Evolutionary conservation across 1,140 invertebrate genomes (phyloP), one percentile per base, ranked within the genome.

Genomic region (Ceratina australensis): DNA sequence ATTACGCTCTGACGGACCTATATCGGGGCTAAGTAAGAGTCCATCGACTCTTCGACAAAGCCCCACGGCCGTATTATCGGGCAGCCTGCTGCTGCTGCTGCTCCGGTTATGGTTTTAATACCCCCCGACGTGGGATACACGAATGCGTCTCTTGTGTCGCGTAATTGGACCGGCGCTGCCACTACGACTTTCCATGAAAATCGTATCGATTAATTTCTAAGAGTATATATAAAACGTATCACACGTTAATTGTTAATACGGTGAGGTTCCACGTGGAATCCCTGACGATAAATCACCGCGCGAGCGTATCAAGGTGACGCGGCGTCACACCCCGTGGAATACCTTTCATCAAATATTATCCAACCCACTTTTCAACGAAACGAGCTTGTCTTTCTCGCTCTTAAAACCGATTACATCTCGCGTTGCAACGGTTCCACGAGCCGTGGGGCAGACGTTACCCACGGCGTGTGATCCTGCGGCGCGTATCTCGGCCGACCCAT

Each of bases 1-100:
- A 82, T 82, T 85, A 85, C 64, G 69, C 57, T 47, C 69, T 57
- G 83, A 57, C 83, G 69, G 79, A 80, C 75, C 72, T 81, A 85
- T 76, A 80, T 68, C 68, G 69, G 60, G 64, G 52, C 79, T 84
- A 81, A 84, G 75, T 85, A 85, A 85, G 84, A 85, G 84, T 84
- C 80, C 64, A 85, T 85, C 83, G 83, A 85, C 83, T 84, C 82
- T 81, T 81, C 66, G 79, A 84, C 84, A 85, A 84, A 84, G 72
- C 49, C 73, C 47, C 77, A 61, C 28, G 47, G 26, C 42, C 54
- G 79, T 78, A 85, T 84, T 84, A 85, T 2, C 65, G 65, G 24
- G 57, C 26, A 59, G 67, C 67, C 56, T 54, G 22, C 79, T 47
- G 56, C 50, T 24, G 61, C 56, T 54, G 22, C 79, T 47, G 56